Evolutionary conservation across 2,888 invertebrate species (phyloP).

Genomic region (Calliphora vomitoria): DNA sequence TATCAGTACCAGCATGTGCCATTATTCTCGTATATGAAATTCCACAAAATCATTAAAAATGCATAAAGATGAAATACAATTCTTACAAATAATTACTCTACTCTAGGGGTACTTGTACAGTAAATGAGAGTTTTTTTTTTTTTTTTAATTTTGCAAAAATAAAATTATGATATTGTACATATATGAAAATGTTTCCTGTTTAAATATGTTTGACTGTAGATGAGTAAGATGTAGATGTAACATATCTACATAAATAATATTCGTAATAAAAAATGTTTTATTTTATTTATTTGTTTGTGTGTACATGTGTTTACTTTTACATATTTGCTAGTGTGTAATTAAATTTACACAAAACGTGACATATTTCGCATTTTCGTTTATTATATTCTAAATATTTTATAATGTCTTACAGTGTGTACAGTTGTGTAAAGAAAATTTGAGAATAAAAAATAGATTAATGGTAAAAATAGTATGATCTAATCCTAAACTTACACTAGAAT

Average conservation of each 20-base stretch:
- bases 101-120: not conserved
- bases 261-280: not conserved
- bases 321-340: constrained; percentile 56
- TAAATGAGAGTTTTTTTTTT: not conserved
- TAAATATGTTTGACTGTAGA: not conserved
- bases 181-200: constrained; percentile 1
- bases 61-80: not conserved
- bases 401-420: constrained; percentile 20
- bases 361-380: constrained; percentile 54
- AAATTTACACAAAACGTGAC: constrained; percentile 70
- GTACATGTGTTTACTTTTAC: not conserved
- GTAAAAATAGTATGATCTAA: too few relatives aligned
- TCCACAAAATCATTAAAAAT: constrained; percentile 8
- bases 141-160: not conserved
- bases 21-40: not conserved
- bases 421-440: not conserved
- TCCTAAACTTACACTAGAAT: too few relatives aligned
- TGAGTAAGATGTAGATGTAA: constrained; percentile 6
- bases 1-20: too few relatives aligned
- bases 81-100: constrained; percentile 2
- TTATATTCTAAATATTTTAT: constrained; percentile 44
- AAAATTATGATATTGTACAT: not conserved
- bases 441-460: not conserved
- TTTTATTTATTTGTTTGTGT: not conserved
- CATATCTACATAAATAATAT: constrained; percentile 15